phyloP scores from a whole-genome alignment of 2,113 vertebrate species.

The Tenrec ecaudatus region DNA sequence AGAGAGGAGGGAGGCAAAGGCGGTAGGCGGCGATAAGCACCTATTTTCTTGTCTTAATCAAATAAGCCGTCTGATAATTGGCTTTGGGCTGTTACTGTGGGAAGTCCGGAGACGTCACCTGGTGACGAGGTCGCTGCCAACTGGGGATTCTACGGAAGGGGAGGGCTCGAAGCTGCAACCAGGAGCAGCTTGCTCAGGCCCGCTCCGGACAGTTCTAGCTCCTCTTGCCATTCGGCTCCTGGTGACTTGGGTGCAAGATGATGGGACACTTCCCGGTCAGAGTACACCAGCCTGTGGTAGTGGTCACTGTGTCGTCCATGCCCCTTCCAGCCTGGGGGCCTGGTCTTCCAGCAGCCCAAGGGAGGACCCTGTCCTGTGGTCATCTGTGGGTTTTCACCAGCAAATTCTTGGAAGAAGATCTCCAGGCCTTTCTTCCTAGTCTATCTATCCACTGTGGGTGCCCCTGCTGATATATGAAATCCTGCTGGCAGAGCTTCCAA shows the following conservation, averaged over 20 bases:
- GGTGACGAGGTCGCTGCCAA: background rate
- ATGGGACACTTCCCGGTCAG: background rate
- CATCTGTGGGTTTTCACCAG: background rate
- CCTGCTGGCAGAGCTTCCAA: too few relatives aligned
- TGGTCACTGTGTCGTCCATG: background rate
- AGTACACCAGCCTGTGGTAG: background rate
- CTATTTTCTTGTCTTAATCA: constrained; percentile 57
- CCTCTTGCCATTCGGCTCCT: background rate
- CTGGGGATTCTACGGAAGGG: too few relatives aligned
- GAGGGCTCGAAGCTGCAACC: rapidly evolving
- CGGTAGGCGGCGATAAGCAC: background rate
- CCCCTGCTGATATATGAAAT: background rate
- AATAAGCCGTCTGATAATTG: constrained; percentile 57
- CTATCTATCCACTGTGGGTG: background rate
- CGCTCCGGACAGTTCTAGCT: background rate
- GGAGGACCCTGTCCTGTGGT: too few relatives aligned
- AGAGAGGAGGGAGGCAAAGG: background rate
- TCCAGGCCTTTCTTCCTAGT: background rate
- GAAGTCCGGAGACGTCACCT: background rate
- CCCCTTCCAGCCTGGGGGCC: background rate
- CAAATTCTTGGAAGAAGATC: background rate
- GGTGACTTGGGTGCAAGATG: background rate
- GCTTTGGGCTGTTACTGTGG: background rate
- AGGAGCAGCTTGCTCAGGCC: too few relatives aligned
- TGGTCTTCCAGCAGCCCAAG: background rate